These are phyloP conservation scores for Tychaedon coryphoeus DNA, from an alignment of 2,113 vertebrate genomes.

Conservation along the genomic window DNA sequence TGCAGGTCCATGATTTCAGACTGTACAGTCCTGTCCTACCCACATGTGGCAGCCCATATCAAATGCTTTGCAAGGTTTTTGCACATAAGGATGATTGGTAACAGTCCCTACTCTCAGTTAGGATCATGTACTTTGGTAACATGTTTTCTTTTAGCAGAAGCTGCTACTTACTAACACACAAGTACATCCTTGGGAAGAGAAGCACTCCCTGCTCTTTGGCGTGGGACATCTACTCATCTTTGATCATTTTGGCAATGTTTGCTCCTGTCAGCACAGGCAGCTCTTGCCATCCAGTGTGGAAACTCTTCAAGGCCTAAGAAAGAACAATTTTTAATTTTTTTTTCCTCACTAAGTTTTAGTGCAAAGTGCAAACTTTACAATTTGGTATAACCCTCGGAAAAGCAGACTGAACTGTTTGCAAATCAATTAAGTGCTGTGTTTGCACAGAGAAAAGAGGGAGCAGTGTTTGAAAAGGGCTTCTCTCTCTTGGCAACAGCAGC, in stretches of 20 bases:
- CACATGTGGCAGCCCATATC: background rate
- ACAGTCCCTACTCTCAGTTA: background rate
- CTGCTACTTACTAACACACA: background rate
- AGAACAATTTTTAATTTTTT: background rate
- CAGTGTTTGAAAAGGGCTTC: background rate
- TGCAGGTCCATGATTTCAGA: background rate
- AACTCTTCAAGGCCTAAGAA: background rate
- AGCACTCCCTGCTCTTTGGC: fast-evolving
- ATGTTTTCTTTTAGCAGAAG: background rate
- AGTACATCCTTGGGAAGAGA: background rate
- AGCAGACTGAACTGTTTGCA: background rate
- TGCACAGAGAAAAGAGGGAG: background rate
- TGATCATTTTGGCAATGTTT: background rate
- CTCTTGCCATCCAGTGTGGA: background rate
- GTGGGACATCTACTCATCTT: background rate
- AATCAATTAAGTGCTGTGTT: background rate
- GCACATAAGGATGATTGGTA: background rate
- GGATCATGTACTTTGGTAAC: background rate
- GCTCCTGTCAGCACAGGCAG: background rate
- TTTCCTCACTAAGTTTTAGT: background rate
- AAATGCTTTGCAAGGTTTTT: background rate
- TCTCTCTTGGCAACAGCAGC: background rate
- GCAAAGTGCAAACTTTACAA: background rate
- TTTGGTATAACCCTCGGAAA: background rate
- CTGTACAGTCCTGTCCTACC: background rate